Base-by-base conservation (phyloP, 2,888 invertebrate species). In the Nephrocerus scutellatus region DNA sequence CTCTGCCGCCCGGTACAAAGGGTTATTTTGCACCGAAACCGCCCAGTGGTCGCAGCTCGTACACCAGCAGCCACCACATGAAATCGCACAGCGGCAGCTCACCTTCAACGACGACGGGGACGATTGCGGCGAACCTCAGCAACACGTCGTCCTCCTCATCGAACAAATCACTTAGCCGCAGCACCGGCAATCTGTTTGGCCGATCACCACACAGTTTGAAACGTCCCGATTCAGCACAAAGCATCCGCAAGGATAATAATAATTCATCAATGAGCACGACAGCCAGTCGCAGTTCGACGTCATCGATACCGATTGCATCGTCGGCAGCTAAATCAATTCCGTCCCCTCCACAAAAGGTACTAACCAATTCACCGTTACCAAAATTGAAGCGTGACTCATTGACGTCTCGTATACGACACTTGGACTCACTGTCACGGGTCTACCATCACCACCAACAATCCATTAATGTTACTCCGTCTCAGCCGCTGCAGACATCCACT, bases 1-100 rank as follows among this genome's bases (percentile, higher is more conserved):
- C 84, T 39, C 70, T 82, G 60, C 76, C 75, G 30, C 75, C 64
- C 33, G 75, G 67, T 60, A 69, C 74, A 55, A 52, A 60, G 31
- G 72, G 71, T 43, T 72, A 75, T 51, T 69, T 76, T 33, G 76
- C 80, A 44, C 76, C 80, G 13, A 77, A 77, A 55, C 76, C 78
- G n/a, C 76, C 77, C 1, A 63, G 59, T 44, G 72, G 66, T 4
- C 52, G 65, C 6, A 43, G 52, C 3, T 54, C 55, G 1, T 56
- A 51, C 7, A 51, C 51, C 6, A 25, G 14, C 15, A 29, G 19
- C 13, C 12, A 19, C 19, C 32, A 30, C 29, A 37, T 21, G 16
- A 2, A 14, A 28, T 15, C 16, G 10, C 14, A 28, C 7, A 18
- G 3, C 3, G 59, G 61, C 13, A 52, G 63, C 12, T 58, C 62